These are phyloP conservation scores for Portunus trituberculatus DNA, from an alignment of 1,140 invertebrate species.

Conservation along the genomic window DNA sequence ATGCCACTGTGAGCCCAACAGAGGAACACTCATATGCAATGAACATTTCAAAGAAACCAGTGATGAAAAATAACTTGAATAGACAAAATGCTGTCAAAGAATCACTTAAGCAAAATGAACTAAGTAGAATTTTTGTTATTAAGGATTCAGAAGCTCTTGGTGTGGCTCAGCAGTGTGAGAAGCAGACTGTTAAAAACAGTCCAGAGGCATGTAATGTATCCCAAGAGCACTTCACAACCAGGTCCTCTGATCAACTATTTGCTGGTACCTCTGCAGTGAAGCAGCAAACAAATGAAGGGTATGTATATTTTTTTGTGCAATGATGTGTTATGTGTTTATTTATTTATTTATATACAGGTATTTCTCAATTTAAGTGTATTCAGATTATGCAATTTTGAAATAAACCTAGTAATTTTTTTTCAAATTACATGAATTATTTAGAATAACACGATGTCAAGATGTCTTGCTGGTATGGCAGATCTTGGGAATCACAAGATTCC, in stretches of 20 bases:
- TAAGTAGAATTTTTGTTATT: neutral
- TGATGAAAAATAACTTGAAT: too few relatives aligned
- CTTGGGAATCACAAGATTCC: too few relatives aligned
- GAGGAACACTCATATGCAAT: neutral
- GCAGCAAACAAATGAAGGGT: neutral
- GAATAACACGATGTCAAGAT: too few relatives aligned
- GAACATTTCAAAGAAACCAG: neutral
- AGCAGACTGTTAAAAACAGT: neutral
- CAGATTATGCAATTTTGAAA: too few relatives aligned
- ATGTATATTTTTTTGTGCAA: neutral
- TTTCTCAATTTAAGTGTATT: too few relatives aligned
- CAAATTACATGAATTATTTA: too few relatives aligned
- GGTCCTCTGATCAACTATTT: neutral
- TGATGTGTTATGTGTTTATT: too few relatives aligned
- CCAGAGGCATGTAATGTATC: neutral
- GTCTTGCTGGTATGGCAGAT: too few relatives aligned
- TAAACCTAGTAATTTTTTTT: too few relatives aligned
- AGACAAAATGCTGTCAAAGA: too few relatives aligned
- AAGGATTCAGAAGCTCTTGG: neutral
- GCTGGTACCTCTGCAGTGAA: neutral
- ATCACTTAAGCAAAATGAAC: neutral
- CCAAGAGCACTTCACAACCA: neutral
- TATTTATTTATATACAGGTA: too few relatives aligned
- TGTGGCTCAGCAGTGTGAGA: neutral
- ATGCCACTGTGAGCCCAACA: neutral